Base-by-base conservation (phyloP, 2,888 invertebrate genomes). In the Eretmocerus hayati region DNA sequence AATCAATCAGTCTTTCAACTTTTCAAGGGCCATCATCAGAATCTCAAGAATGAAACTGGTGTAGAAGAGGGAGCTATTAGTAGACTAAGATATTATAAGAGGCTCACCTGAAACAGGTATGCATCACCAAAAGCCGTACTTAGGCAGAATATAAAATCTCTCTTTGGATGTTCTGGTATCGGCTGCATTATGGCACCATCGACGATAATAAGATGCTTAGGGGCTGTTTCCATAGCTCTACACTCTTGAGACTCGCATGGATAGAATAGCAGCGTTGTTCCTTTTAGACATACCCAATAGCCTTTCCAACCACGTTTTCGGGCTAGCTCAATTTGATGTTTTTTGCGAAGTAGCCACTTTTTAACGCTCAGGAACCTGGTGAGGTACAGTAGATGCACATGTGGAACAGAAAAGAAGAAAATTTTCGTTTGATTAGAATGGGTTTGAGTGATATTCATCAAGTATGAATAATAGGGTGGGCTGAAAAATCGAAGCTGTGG, bases 121-220 rank as follows among this genome's bases (percentile, higher is more conserved):
- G 95, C 95, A 75, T 96, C 95, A 57, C 96, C 97, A 74, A 95
- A 95, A 43, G 94, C 93, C 31, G 95, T 96, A 76, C 94, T 95
- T 64, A 97, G 81, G 72, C 96, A 95, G 78, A 97, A 96, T 73
- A 97, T 94, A 75, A 93, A 88, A 75, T 96, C 95, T 61, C 95
- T 80, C 73, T 95, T 94, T 16, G 96, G 96, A 74, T 97, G 95
- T 73, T 97, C 96, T n/a, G 96, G 96, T 67, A 96, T 93, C 41
- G 95, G 92, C 74, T 96, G 96, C 87, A 94, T 93, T 73, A 97
- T 93, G 62, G 92, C 92, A 50, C 92, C 92, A 74, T 94, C 93
- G 59, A 94, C 92, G 68, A 93, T 93, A 74, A 93, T 92, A 69
- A 93, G 82, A 75, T 94, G 93, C 74, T 92, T 92, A 45, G 93